Percentiles rank a stretch among this genome's conserved stretches.
phyloP scores from a whole-genome alignment of 2,113 vertebrate species.

The Scalopus aquaticus region DNA sequence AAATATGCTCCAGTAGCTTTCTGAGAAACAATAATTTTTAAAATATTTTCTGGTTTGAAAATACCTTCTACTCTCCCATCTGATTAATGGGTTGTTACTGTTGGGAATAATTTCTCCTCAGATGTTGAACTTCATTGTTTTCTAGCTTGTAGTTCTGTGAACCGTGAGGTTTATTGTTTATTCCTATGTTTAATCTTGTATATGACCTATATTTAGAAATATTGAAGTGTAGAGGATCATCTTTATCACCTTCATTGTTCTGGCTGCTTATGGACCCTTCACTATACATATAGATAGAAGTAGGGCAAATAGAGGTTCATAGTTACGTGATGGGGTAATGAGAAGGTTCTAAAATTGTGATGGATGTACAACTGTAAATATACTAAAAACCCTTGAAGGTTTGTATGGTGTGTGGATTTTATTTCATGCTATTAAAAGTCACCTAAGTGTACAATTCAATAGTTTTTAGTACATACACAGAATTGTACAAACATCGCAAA shows the following conservation, averaged over 20 bases:
- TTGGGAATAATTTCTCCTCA: slow-evolving; percentile 35
- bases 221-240: not conserved
- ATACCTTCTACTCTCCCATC: not conserved
- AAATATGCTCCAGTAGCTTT: not conserved
- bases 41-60: slow-evolving; percentile 19
- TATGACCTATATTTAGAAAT: not conserved
- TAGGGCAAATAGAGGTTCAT: not conserved
- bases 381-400: not conserved
- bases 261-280: not conserved
- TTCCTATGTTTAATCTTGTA: not conserved
- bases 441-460: not conserved
- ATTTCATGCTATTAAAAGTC: not conserved
- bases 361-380: not conserved
- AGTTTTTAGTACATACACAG: slow-evolving; percentile 17
- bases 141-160: not conserved
- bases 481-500: not conserved
- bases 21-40: not conserved
- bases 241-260: not conserved
- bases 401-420: not conserved
- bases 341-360: not conserved
- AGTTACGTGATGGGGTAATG: not conserved
- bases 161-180: not conserved
- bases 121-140: slow-evolving; percentile 32
- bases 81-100: not conserved
- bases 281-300: not conserved